Base-by-base conservation (phyloP, 1,140 invertebrate genomes). In the Riptortus pedestris region DNA sequence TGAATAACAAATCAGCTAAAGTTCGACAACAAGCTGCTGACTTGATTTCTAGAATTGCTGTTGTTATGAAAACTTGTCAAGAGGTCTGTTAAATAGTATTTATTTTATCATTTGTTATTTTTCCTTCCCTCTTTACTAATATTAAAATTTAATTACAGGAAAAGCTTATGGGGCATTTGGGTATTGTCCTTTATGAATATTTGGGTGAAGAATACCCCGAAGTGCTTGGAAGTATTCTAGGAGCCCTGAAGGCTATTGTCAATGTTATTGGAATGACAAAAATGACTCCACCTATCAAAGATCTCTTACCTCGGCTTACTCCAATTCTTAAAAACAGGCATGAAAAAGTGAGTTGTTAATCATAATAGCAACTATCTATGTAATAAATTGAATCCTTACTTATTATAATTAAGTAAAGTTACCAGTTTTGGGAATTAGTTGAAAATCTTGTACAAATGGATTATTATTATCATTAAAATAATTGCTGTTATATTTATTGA, bases 241-340 rank as follows among this genome's bases (percentile, higher is more conserved):
- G 96, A 1, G 97, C 96, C 1, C 77, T 99, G 0, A 99, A 99
- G 78, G 93, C 91, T 0, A 99, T 99, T 71, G 96, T 99, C 0
- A 99, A 98, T 78, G 97, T 99, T 2, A 99, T 99, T 74, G 96
- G 96, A 71, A 99, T 99, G 96, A 98, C 95, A 0, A 99, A 99
- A 80, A 99, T 99, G 96, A 99, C 94, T 4, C 97, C 97, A 4
- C 96, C 96, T 2, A 99, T 99, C 67, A 99, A 99, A 80, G 97
- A 99, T 80, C 78, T 99, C 0, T 78, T 99, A 22, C 97, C 96
- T 0, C 80, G 96, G 67, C 78, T 99, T 1, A 99, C 97, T 2
- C 97, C 97, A 0, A 99, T 99, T 72, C 79, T 99, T 16, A 99
- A 99, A 75, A 94, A 93, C 76, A 81, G 83, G 69, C 83, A 84